These are phyloP conservation scores for Prionailurus viverrinus DNA, from an alignment of 2,113 vertebrate species.

Conservation along the genomic window DNA sequence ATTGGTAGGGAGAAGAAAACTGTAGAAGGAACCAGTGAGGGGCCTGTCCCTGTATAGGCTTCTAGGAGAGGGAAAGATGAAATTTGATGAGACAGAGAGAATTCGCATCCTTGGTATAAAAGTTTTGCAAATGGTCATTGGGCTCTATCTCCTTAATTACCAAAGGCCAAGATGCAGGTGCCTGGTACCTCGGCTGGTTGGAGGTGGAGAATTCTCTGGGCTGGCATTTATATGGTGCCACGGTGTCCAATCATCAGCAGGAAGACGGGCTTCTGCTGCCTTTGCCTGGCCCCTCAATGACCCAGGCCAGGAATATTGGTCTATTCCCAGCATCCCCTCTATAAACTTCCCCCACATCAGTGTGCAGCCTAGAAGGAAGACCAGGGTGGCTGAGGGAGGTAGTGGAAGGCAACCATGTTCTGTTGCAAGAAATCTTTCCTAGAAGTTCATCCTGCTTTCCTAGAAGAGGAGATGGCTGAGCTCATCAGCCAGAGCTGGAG, in stretches of 20 bases:
- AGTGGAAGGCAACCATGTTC: slow-evolving; percentile 69
- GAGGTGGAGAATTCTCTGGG: slow-evolving; percentile 82
- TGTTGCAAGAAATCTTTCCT: slow-evolving; percentile 73
- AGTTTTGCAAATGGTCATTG: slow-evolving; percentile 70
- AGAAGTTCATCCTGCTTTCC: slow-evolving; percentile 75
- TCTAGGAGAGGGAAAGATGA: neutral
- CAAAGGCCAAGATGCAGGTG: slow-evolving; percentile 81
- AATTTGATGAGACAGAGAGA: neutral
- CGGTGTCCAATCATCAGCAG: slow-evolving; percentile 79
- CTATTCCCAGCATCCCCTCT: slow-evolving; percentile 77
- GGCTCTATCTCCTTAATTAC: slow-evolving; percentile 81
- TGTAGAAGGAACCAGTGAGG: neutral
- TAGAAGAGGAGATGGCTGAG: slow-evolving; percentile 66
- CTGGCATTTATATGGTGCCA: slow-evolving; percentile 84
- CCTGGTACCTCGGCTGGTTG: slow-evolving; percentile 83
- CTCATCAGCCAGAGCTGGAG: slow-evolving; percentile 49
- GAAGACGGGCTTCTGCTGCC: slow-evolving; percentile 79
- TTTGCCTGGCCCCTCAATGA: slow-evolving; percentile 69
- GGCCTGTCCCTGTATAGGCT: neutral
- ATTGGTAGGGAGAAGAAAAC: neutral
- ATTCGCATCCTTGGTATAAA: neutral
- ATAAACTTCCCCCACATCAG: slow-evolving; percentile 73
- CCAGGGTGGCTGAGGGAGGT: neutral
- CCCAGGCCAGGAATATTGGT: slow-evolving; percentile 81
- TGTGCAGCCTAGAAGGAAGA: slow-evolving; percentile 28